Conservation (phyloP, 2,113 vertebrate species). For the Ginglymostoma cirratum region DNA sequence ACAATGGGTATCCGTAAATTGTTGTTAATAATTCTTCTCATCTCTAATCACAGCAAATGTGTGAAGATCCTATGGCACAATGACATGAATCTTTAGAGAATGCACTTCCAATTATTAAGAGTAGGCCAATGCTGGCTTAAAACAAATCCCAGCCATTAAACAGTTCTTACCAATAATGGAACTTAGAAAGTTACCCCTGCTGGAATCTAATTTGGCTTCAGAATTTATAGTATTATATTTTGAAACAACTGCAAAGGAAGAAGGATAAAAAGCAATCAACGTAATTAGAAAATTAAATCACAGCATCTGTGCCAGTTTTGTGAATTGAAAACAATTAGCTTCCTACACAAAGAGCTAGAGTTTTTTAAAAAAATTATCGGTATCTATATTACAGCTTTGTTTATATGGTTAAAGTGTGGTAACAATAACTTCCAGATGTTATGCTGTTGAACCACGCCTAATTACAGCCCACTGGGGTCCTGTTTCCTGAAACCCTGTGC, state of each 20-base stretch:
- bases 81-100: conserved; percentile 9
- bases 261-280: conserved; percentile 30
- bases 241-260: conserved; percentile 2
- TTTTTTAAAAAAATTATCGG: conserved; percentile 13
- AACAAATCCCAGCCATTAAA: conserved; percentile 25
- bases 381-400: conserved; percentile 30
- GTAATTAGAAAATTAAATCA: conserved; percentile 33
- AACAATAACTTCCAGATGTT: conserved; percentile 37
- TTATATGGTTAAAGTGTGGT: conserved; percentile 31
- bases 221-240: conserved; percentile 16
- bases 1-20: no score
- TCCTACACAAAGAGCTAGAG: conserved; percentile 13
- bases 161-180: conserved; percentile 26
- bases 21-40: background rate
- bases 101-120: background rate
- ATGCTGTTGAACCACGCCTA: conserved; percentile 35
- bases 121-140: background rate
- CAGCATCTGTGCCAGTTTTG: conserved; percentile 29
- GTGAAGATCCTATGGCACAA: background rate
- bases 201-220: conserved; percentile 35
- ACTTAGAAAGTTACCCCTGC: background rate
- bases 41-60: background rate
- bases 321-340: conserved; percentile 34
- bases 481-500: conserved; percentile 34
- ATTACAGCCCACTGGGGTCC: conserved; percentile 32